A percentile compares a stretch with the other conserved stretches of the same genome.
These are phyloP conservation scores for Polia nebulosa DNA, from an alignment of 2,888 invertebrate species.

Conservation along the genomic window DNA sequence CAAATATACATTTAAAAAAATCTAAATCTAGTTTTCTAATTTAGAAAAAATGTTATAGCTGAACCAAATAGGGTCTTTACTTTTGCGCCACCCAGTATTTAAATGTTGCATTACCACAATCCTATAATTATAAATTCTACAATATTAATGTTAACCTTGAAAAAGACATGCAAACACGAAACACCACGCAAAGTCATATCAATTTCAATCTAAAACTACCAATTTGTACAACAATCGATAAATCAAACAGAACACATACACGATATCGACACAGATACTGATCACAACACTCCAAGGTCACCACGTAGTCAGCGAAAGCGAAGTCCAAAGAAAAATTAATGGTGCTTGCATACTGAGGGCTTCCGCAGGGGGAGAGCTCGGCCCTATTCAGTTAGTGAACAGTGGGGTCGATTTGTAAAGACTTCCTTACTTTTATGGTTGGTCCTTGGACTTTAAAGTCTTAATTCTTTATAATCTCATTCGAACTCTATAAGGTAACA, in stretches of 20 bases:
- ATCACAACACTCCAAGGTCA: slow-evolving; percentile 73
- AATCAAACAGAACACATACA: slow-evolving; percentile 12
- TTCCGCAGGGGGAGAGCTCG: neutral
- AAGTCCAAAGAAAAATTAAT: slow-evolving; percentile 75
- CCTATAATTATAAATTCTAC: neutral
- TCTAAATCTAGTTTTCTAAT: too few relatives aligned
- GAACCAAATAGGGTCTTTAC: too few relatives aligned
- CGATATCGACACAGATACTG: slow-evolving; percentile 42
- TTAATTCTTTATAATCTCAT: neutral
- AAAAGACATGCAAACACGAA: slow-evolving; percentile 40
- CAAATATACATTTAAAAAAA: too few relatives aligned
- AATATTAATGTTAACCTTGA: slow-evolving; percentile 23
- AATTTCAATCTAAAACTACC: neutral
- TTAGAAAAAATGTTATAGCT: too few relatives aligned
- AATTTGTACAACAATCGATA: slow-evolving; percentile 31
- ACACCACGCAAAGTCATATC: slow-evolving; percentile 15
- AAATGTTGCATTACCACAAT: neutral
- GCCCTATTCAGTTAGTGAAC: neutral
- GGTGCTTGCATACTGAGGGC: slow-evolving; percentile 38
- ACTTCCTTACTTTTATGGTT: neutral
- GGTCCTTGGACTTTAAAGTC: too few relatives aligned
- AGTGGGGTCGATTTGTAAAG: neutral
- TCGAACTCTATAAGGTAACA: neutral
- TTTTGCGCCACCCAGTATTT: too few relatives aligned
- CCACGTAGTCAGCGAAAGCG: slow-evolving; percentile 73